Evolutionary conservation across 2,113 vertebrate genomes (phyloP).

Genomic region (Casuarius casuarius): DNA sequence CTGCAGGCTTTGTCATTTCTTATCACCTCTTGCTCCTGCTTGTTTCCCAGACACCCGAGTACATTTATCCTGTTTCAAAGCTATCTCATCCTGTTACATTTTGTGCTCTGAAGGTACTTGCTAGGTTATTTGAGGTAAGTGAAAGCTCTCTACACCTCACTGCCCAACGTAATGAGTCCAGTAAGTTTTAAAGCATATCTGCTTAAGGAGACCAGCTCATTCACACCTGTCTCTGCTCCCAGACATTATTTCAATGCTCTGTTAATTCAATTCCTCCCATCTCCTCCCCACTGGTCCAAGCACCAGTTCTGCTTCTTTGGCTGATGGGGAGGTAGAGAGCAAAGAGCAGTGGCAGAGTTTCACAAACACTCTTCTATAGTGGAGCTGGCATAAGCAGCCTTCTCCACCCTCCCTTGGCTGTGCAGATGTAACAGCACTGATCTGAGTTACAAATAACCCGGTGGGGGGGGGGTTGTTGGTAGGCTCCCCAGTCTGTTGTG

Average conservation of each 20-base stretch:
- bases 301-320: neutral
- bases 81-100: neutral
- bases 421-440: neutral
- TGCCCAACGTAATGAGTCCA: neutral
- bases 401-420: neutral
- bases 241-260: neutral
- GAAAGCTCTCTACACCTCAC: neutral
- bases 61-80: neutral
- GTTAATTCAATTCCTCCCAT: neutral
- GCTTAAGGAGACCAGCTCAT: neutral
- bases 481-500: neutral
- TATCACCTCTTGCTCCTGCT: neutral
- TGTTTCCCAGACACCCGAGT: neutral
- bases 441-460: neutral
- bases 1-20: neutral
- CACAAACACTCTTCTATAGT: neutral
- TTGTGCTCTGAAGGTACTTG: neutral
- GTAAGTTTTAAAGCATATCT: neutral
- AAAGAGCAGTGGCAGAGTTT: neutral
- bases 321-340: neutral
- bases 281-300: neutral
- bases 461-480: no score
- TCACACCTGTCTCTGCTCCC: neutral
- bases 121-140: constrained; percentile 3
- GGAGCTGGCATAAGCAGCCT: neutral